Evolutionary conservation across 2,797 vertebrate genomes (phyloP).

Genomic region (Miichthys miiuy): DNA sequence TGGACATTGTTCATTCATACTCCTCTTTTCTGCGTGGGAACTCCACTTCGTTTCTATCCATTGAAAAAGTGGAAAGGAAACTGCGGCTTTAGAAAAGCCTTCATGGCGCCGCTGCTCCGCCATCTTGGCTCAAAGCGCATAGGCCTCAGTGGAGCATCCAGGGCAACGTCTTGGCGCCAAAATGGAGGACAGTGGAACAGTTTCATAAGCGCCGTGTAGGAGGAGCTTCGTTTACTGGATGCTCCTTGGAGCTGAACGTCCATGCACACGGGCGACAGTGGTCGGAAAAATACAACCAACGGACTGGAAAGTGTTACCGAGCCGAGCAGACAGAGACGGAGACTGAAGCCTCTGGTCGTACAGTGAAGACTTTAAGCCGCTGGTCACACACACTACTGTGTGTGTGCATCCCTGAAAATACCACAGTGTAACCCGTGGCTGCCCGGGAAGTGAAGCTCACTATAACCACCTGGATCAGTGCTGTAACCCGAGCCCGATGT

Average conservation of each 20-base stretch:
- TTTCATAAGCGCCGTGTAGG: constrained; percentile 82
- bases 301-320: constrained; percentile 50
- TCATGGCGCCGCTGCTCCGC: constrained; percentile 54
- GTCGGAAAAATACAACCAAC: constrained; percentile 48
- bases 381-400: no score
- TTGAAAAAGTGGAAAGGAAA: constrained; percentile 65
- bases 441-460: constrained; percentile 53
- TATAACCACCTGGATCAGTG: constrained; percentile 62
- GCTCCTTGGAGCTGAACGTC: constrained; percentile 64
- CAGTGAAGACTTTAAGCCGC: constrained; percentile 11
- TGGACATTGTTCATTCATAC: constrained; percentile 16
- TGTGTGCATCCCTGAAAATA: constrained; percentile 11
- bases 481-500: constrained; percentile 50
- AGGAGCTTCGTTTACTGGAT: constrained; percentile 81
- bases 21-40: constrained; percentile 31
- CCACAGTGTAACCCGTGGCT: constrained; percentile 22
- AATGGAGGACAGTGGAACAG: constrained; percentile 78
- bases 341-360: constrained; percentile 12
- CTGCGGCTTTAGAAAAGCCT: constrained; percentile 41
- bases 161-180: constrained; percentile 71
- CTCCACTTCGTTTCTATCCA: constrained; percentile 28
- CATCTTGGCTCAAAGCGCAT: constrained; percentile 84
- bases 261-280: constrained; percentile 61
- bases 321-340: constrained; percentile 41
- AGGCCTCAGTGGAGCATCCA: constrained; percentile 17